These are phyloP conservation scores for Halcyon chelicuti DNA, from an alignment of 2,797 vertebrate genomes.

Conservation along the genomic window DNA sequence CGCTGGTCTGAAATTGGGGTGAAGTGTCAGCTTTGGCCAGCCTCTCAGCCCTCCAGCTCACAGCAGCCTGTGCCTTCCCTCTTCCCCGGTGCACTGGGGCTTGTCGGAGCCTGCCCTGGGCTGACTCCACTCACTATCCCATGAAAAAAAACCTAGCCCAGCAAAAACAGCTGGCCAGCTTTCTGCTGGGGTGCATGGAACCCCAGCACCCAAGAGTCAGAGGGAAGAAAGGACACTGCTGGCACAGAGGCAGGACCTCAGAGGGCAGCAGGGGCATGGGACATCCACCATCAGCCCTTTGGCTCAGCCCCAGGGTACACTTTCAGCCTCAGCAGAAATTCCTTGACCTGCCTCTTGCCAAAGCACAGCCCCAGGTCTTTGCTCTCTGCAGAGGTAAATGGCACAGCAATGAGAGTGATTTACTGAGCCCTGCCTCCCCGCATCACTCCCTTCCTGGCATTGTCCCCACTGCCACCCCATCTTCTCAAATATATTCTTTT, in stretches of 20 bases:
- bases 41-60: background rate
- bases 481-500: background rate
- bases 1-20: background rate
- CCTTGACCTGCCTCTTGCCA: background rate
- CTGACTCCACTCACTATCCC: background rate
- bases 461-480: rapidly evolving
- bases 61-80: background rate
- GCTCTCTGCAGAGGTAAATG: background rate
- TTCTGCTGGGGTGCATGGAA: background rate
- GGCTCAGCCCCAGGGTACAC: background rate
- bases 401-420: rapidly evolving
- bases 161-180: background rate
- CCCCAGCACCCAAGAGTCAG: background rate
- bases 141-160: background rate
- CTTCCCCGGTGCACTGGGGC: background rate
- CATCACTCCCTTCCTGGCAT: background rate
- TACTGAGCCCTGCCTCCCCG: rapidly evolving
- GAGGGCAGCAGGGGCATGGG: background rate
- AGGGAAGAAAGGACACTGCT: rapidly evolving
- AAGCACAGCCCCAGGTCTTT: background rate
- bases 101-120: background rate
- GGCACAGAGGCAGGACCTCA: rapidly evolving
- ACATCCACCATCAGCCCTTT: background rate
- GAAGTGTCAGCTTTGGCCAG: background rate
- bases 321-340: background rate